Percentiles rank a stretch among this genome's conserved stretches.
phyloP scores from a whole-genome alignment of 1,140 invertebrate genomes.

The Eupristina koningsbergeri region DNA sequence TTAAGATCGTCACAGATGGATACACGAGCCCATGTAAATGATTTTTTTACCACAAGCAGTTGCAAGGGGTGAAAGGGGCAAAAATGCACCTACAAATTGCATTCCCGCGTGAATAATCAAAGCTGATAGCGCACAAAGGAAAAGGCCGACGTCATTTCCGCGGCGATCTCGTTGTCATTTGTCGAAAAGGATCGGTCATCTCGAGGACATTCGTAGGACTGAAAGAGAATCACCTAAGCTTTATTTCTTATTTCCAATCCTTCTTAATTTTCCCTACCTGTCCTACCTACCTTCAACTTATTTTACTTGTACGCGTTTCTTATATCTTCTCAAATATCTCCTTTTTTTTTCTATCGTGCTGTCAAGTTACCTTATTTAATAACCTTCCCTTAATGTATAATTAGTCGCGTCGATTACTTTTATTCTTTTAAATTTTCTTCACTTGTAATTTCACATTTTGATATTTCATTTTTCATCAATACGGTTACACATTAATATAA shows the following conservation, averaged over 20 bases:
- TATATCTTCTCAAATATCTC: neutral
- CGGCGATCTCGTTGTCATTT: conserved; percentile 63
- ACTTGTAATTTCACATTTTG: neutral
- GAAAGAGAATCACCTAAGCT: conserved; percentile 50
- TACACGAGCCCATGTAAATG: conserved; percentile 23
- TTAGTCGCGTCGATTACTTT: neutral
- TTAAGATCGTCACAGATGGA: conserved; percentile 36
- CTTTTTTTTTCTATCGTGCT: neutral
- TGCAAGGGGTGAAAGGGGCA: neutral
- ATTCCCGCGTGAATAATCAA: conserved; percentile 47
- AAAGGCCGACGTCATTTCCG: conserved; percentile 39
- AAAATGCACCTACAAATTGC: conserved; percentile 46
- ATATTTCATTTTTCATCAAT: neutral
- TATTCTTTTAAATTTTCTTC: neutral
- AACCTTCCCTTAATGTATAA: neutral
- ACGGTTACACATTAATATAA: neutral
- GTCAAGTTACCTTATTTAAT: neutral
- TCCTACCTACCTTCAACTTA: neutral
- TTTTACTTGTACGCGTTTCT: neutral
- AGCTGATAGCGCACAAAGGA: conserved; percentile 48
- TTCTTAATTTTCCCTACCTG: conserved; percentile 8
- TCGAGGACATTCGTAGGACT: conserved; percentile 57
- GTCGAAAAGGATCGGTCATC: conserved; percentile 50
- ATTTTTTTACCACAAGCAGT: neutral
- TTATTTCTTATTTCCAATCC: conserved; percentile 12